Base-by-base conservation (phyloP, 2,113 vertebrate species). In the Sterrhoptilus dennistouni region DNA sequence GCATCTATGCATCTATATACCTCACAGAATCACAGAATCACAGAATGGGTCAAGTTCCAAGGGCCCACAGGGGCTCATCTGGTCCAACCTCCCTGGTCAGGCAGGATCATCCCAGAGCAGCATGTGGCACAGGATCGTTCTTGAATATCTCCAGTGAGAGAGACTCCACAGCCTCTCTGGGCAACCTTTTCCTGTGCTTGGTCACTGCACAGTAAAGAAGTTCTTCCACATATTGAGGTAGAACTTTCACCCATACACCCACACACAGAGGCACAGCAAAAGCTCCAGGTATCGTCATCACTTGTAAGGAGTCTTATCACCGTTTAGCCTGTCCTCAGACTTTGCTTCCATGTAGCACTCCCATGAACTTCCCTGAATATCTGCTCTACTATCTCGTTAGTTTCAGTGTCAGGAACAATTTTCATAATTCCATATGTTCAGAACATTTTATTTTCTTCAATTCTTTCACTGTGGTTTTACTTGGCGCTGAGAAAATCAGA, bases 141-240 rank as follows among this genome's bases (percentile, higher is more conserved):
- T 36, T 35, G 44, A 50, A 0, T 49, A 65, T 35, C 19, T 65
- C 35, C 42, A n/a, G 42, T 5, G 13, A 17, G 8, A 21, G 25
- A 42, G 21, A 68, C 21, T 86, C 44, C 25, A 50, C 71, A 86
- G 4, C 52, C 8, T 42, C 14, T 59, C 44, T n/a, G 52, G 2
- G 23, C 14, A 24, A 2, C 14, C 35, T 27, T 8, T 27, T 65
- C 14, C 52, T 5, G 33, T 14, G 7, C 8, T 1, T 2, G 6
- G 18, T 20, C 52, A 45, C 19, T 28, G 38, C 24, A 59, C 10
- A 29, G 36, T 17, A 17, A 36, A 57, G 40, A 70, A 72, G 9
- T 36, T 44, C 27, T 36, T 44, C 27, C 36, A 36, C 27, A 3
- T 45, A 5, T 74, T 59, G 28, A 59, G 60, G 52, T 13, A 5